Evolutionary conservation across 2,113 vertebrate species (phyloP), one percentile per base, ranked within the genome.

Genomic region (Camelus bactrianus): DNA sequence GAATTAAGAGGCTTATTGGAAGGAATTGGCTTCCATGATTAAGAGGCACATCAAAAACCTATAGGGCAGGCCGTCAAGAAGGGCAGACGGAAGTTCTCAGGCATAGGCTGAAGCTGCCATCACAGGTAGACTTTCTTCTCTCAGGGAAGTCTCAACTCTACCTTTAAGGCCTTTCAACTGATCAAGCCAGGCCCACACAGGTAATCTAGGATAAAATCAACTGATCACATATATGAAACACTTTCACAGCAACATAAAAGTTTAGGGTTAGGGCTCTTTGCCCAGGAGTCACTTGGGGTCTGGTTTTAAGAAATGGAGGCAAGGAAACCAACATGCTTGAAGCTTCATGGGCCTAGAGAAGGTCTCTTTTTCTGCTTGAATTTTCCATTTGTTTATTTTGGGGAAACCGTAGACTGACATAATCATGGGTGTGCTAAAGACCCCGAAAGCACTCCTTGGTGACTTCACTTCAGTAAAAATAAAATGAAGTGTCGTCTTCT

Each of bases 11-110:
- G 77, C 2, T n/a, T 24, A 9, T n/a, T 20, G 46, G 8, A 46
- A 93, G 26, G 30, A 62, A 48, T 42, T 70, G 30, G 52, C 24
- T 46, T 69, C 42, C 38, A 19, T 0, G 2, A 17, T n/a, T 22
- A 22, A 58, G 30, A 14, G 14, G 70, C 22, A 30, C 12, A 11
- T 58, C 54, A 46, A 58, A n/a, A 76, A 35, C 14, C 88, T 42
- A n/a, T 1, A 79, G 38, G 14, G 8, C 42, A 4, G 3, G 5
- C 38, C 7, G 0, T 32, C 17, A 28, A 5, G 62, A 20, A 15
- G 30, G 50, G 7, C 16, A 73, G 28, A 32, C 5, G 0, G 30
- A n/a, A 42, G 7, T 2, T 38, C 69, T 65, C 11, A 9, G 28
- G 30, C 35, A 16, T 26, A 65, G 67, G 2, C 22, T 22, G 11